These are phyloP conservation scores for Leptinotarsa tumamoca DNA, from an alignment of 2,888 invertebrate genomes.

Conservation along the genomic window DNA sequence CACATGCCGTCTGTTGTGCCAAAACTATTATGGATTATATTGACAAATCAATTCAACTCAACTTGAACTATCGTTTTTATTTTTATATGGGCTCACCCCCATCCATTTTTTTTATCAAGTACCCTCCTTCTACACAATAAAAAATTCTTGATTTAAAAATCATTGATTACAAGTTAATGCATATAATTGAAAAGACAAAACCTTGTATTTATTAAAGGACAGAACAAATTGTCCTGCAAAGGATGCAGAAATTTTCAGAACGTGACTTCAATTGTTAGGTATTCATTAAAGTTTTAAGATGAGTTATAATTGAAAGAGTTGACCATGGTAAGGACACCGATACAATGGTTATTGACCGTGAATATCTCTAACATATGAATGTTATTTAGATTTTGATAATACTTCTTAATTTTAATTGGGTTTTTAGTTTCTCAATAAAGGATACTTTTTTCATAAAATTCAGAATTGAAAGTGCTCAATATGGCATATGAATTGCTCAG, in stretches of 20 bases:
- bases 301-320: neutral
- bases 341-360: conserved; percentile 14
- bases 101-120: no score
- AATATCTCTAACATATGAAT: neutral
- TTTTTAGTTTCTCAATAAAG: no score
- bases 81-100: no score
- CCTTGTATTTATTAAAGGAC: neutral
- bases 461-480: no score
- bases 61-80: no score
- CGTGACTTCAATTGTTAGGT: conserved; percentile 10
- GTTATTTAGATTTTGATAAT: neutral
- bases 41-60: no score
- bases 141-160: neutral
- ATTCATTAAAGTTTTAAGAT: neutral
- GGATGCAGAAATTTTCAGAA: conserved; percentile 6
- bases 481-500: no score
- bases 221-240: conserved; percentile 6
- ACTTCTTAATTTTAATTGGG: neutral
- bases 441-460: no score
- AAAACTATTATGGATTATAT: no score
- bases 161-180: neutral
- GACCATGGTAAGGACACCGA: conserved; percentile 1
- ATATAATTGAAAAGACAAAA: conserved; percentile 1
- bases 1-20: no score
- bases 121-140: no score